Conservation (phyloP, 1,140 invertebrate species). For the Gerris buenoi region DNA sequence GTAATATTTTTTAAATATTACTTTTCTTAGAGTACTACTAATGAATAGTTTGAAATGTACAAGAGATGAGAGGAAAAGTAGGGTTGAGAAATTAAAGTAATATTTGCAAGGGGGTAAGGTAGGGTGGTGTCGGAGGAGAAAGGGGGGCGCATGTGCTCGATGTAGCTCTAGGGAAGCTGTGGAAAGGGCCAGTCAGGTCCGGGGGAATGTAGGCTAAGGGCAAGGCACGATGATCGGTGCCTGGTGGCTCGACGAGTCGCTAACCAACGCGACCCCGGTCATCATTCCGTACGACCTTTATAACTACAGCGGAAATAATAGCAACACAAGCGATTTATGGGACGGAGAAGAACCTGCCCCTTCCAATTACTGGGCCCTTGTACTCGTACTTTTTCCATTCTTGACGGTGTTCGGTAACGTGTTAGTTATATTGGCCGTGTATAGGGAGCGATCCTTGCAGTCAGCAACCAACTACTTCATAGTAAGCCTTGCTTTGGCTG, state of each 20-base stretch:
- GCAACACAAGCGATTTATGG: background rate
- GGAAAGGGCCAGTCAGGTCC: background rate
- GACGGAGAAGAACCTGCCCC: background rate
- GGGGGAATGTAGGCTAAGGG: background rate
- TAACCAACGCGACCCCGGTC: background rate
- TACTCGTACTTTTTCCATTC: slow-evolving; percentile 76
- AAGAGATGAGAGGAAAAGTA: background rate
- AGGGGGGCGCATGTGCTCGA: background rate
- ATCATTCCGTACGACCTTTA: background rate
- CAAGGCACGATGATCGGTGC: background rate
- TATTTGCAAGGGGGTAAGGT: background rate
- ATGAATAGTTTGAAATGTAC: background rate
- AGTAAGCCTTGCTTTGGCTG: slow-evolving; percentile 90
- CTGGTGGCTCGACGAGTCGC: background rate
- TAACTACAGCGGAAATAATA: background rate
- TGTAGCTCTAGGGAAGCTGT: background rate
- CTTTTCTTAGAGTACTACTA: too few relatives aligned
- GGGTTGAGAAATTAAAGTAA: background rate
- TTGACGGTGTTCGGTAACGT: slow-evolving; percentile 93
- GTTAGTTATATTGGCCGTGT: slow-evolving; percentile 86
- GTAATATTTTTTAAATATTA: too few relatives aligned
- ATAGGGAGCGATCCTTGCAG: slow-evolving; percentile 72
- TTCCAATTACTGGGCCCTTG: slow-evolving; percentile 53
- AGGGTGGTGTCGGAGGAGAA: background rate
- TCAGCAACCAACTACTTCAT: slow-evolving; percentile 98